Percentiles rank a stretch among this genome's conserved stretches.
Evolutionary conservation across 2,888 invertebrate species (phyloP).

Genomic region (Oxyteleia sp.): DNA sequence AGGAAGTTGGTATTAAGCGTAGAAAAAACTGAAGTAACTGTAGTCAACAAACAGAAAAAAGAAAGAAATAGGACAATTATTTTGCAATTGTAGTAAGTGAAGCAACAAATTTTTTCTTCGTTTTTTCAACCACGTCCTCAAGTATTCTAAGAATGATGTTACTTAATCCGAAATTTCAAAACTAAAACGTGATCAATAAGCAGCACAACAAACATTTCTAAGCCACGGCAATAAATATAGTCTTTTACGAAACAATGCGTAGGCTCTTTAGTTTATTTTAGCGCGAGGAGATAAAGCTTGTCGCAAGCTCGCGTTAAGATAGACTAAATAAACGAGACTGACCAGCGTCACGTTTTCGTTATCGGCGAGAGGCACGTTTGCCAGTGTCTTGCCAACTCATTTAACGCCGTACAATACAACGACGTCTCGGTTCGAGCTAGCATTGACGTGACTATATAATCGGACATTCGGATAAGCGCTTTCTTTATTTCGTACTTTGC

Average conservation of each 20-base stretch:
- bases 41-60: no score
- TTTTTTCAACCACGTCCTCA: no score
- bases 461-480: constrained; percentile 56
- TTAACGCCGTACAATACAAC: constrained; percentile 44
- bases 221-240: constrained; percentile 14
- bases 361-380: constrained; percentile 50
- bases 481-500: constrained; percentile 43
- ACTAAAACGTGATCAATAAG: not conserved
- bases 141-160: not conserved
- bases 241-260: constrained; percentile 30
- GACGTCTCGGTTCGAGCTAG: constrained; percentile 47
- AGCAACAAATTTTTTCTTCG: no score
- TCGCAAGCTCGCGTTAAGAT: constrained; percentile 38
- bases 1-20: no score
- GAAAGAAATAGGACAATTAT: no score
- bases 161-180: not conserved
- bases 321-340: constrained; percentile 58
- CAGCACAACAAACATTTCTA: not conserved
- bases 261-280: constrained; percentile 39
- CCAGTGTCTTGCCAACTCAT: constrained; percentile 40
- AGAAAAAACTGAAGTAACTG: no score
- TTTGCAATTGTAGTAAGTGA: no score
- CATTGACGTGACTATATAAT: constrained; percentile 62
- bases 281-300: constrained; percentile 44
- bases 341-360: constrained; percentile 56